Conservation (phyloP, 1,140 invertebrate species). For the Drosophila yakuba region DNA sequence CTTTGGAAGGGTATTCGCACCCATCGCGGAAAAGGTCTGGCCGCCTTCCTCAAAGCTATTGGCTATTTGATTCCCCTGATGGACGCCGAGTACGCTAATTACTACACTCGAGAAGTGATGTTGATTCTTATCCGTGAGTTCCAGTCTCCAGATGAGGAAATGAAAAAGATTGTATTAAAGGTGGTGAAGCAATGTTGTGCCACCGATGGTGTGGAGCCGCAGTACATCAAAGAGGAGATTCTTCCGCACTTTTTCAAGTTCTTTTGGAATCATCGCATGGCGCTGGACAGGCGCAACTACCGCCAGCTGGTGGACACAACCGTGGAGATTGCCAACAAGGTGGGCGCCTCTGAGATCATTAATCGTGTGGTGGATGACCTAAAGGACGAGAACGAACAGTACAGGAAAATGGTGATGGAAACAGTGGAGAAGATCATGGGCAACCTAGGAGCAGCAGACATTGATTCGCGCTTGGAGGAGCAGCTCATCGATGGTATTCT, state of each 20-base stretch:
- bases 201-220: slow-evolving; percentile 99
- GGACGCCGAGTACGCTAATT: slow-evolving; percentile 99
- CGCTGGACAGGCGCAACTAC: slow-evolving; percentile 98
- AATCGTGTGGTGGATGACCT: slow-evolving; percentile 99
- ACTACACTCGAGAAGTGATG: slow-evolving; percentile 99
- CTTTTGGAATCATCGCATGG: slow-evolving; percentile 99
- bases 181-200: slow-evolving; percentile 99
- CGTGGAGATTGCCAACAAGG: slow-evolving; percentile 99
- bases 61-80: slow-evolving; percentile 99
- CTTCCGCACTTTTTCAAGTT: slow-evolving; percentile 99
- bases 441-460: slow-evolving; percentile 98
- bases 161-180: slow-evolving; percentile 99
- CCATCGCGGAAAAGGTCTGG: slow-evolving; percentile 98
- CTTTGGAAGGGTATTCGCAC: slow-evolving; percentile 99
- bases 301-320: slow-evolving; percentile 99
- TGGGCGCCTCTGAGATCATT: slow-evolving; percentile 99
- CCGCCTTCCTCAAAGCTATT: slow-evolving; percentile 99
- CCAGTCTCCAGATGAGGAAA: slow-evolving; percentile 99
- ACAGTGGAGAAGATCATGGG: slow-evolving; percentile 99
- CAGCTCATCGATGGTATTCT: slow-evolving; percentile 99
- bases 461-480: slow-evolving; percentile 98
- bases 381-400: slow-evolving; percentile 99
- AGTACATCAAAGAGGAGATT: slow-evolving; percentile 99
- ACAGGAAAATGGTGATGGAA: slow-evolving; percentile 99
- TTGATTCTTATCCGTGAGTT: slow-evolving; percentile 99